These are phyloP conservation scores for Anniella stebbinsi DNA, from an alignment of 2,797 vertebrate genomes.

Conservation along the genomic window DNA sequence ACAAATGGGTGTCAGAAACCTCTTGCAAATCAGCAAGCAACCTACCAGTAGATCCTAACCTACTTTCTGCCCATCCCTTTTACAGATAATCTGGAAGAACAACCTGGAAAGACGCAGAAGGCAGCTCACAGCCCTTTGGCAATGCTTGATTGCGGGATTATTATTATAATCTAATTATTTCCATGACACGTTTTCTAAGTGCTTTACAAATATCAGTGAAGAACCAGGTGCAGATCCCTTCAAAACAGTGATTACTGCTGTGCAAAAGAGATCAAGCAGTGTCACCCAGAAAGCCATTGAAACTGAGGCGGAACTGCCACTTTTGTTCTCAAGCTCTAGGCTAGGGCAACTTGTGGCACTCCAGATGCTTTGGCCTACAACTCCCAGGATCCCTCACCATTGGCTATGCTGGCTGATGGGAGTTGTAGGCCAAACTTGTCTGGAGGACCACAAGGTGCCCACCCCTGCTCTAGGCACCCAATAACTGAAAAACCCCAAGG, in stretches of 20 bases:
- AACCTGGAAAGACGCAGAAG: rapidly evolving
- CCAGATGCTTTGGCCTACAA: background rate
- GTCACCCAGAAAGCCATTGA: rapidly evolving
- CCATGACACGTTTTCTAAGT: background rate
- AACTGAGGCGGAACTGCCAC: background rate
- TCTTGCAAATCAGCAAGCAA: too few relatives aligned
- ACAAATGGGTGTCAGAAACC: too few relatives aligned
- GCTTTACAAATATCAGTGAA: background rate
- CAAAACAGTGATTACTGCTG: background rate
- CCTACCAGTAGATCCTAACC: too few relatives aligned
- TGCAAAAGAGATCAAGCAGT: background rate
- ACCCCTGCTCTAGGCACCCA: background rate
- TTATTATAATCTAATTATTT: background rate
- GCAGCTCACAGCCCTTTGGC: background rate
- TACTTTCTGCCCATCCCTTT: too few relatives aligned
- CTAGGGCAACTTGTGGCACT: background rate
- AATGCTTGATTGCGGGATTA: background rate
- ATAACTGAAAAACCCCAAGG: background rate
- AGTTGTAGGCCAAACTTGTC: too few relatives aligned
- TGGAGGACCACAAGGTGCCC: too few relatives aligned
- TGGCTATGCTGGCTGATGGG: too few relatives aligned
- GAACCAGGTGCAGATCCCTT: conserved; percentile 2
- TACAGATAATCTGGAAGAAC: background rate
- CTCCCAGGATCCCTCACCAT: background rate
- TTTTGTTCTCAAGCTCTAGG: background rate